These are phyloP conservation scores for Microcebus tavaratra DNA, from an alignment of 2,113 vertebrate genomes.

Conservation along the genomic window DNA sequence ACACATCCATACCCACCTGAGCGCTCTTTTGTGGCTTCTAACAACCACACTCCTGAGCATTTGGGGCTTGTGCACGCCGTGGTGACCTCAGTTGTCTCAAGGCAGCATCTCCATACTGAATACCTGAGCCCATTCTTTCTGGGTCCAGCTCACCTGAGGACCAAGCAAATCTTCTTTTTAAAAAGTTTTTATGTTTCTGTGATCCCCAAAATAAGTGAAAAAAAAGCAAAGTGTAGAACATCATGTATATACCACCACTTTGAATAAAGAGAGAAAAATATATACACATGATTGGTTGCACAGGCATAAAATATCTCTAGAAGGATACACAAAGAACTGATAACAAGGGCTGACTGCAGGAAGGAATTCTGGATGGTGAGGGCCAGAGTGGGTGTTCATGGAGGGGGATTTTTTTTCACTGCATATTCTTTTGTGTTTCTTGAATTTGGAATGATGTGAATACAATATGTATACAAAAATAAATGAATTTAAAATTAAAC, in stretches of 20 bases:
- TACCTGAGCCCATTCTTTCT: slow-evolving; percentile 89
- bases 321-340: neutral
- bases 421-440: neutral
- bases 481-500: neutral
- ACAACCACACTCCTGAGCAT: slow-evolving; percentile 88
- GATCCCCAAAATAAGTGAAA: neutral
- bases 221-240: neutral
- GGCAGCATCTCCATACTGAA: slow-evolving; percentile 89
- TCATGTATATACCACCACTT: too few relatives aligned
- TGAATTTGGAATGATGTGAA: neutral
- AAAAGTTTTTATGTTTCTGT: neutral
- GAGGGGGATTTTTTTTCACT: neutral
- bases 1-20: slow-evolving; percentile 11
- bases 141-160: slow-evolving; percentile 88
- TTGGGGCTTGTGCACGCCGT: slow-evolving; percentile 84
- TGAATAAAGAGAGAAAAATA: neutral
- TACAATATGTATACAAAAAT: neutral
- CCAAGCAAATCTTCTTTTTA: slow-evolving; percentile 49
- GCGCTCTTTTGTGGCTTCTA: slow-evolving; percentile 65
- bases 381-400: accelerated
- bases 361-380: neutral
- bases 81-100: slow-evolving; percentile 87
- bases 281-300: neutral
- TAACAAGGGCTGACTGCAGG: neutral
- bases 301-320: neutral